These are phyloP conservation scores for Chaetophractus vellerosus DNA, from an alignment of 2,797 vertebrate genomes.

Conservation along the genomic window DNA sequence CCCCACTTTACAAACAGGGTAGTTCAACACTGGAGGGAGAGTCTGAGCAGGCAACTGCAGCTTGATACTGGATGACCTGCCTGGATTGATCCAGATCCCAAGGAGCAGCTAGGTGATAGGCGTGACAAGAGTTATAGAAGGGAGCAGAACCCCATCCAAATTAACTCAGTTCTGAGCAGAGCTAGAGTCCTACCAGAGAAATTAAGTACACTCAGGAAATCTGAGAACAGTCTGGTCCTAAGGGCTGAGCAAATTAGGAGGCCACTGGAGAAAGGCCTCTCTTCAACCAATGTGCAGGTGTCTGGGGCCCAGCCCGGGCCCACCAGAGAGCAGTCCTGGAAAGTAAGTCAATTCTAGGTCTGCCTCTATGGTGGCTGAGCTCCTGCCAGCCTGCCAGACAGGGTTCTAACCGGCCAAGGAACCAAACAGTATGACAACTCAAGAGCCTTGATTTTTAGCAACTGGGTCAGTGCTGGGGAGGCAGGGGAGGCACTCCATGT, in stretches of 20 bases:
- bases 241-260: background rate
- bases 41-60: background rate
- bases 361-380: background rate
- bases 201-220: background rate
- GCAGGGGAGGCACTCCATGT: background rate
- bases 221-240: background rate
- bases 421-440: background rate
- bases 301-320: too few relatives aligned
- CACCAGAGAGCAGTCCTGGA: background rate
- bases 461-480: background rate
- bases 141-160: background rate
- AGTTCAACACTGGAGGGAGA: background rate
- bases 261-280: background rate
- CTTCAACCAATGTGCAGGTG: background rate
- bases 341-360: background rate
- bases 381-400: constrained; percentile 8
- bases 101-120: background rate
- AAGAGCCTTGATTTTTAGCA: background rate
- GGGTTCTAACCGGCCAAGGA: background rate
- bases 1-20: background rate
- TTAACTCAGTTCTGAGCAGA: constrained; percentile 20
- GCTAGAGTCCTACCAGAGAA: background rate
- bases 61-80: background rate
- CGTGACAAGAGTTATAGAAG: background rate
- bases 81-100: background rate